Conservation (phyloP, 2,888 invertebrate species). For the Scrobipalpa atriplicella region DNA sequence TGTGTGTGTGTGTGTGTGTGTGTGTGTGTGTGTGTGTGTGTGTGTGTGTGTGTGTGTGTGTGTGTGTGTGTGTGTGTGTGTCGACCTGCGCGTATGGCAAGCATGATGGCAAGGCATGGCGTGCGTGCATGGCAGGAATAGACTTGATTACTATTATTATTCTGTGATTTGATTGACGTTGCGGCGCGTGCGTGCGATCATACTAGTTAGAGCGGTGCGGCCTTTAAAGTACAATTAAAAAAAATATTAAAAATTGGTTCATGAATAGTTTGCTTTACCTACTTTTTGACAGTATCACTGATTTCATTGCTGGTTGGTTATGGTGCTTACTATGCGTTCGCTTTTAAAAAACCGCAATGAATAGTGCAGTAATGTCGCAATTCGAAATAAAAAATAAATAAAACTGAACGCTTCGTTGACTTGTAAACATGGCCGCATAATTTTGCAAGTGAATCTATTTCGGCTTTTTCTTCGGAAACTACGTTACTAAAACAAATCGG, state of each 20-base stretch:
- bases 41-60: too few relatives aligned
- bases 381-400: conserved; percentile 15
- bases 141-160: too few relatives aligned
- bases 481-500: not conserved
- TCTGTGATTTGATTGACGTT: too few relatives aligned
- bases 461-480: not conserved
- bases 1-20: too few relatives aligned
- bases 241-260: not conserved
- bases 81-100: too few relatives aligned
- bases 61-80: too few relatives aligned
- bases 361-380: not conserved
- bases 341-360: not conserved
- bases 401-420: conserved; percentile 34
- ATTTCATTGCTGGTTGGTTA: not conserved
- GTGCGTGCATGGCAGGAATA: too few relatives aligned
- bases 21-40: too few relatives aligned
- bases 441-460: not conserved
- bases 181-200: too few relatives aligned
- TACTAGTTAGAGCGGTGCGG: too few relatives aligned
- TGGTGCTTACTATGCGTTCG: not conserved
- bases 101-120: too few relatives aligned
- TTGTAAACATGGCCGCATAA: conserved; percentile 21
- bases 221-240: too few relatives aligned
- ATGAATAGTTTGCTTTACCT: not conserved
- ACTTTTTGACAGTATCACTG: not conserved